Evolutionary conservation across 2,797 vertebrate genomes (phyloP), one percentile per base, ranked within the genome.

Genomic region (Muscicapa striata): DNA sequence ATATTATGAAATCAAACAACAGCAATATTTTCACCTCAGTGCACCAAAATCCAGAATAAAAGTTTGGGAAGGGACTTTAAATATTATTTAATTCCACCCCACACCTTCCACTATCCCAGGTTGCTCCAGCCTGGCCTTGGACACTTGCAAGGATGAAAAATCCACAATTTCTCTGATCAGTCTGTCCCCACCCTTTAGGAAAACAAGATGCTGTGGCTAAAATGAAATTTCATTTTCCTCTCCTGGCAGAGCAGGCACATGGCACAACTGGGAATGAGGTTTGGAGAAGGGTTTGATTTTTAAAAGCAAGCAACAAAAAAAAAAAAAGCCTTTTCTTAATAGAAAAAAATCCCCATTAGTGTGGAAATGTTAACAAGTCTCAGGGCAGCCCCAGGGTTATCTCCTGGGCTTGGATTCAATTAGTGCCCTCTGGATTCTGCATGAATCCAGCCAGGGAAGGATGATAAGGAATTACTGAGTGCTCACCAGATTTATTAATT

Each of bases 321-420:
- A 23, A 29, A 57, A 57, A n/a, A 10, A 23, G 29, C 9, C n/a
- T 81, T 76, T 84, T 17, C 43, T 77, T 41, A 30, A 68, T 2
- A 75, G 75, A 79, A 84, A 84, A 40, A 72, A 75, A 74, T 19
- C n/a, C 55, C 30, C n/a, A 61, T 92, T 51, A 46, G 23, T 79
- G 54, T 90, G 62, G 46, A 87, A 85, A 91, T 26, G 79, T 68
- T 83, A 81, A 15, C 52, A 43, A 77, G 69, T 16, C 49, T 38
- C 90, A 16, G 9, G 79, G 66, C 62, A 82, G 51, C 59, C 45
- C 48, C 1, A 17, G 74, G 43, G 55, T 55, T 26, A 7, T 36
- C 87, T 84, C 86, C 54, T 29, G 90, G 90, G 89, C 9, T 48
- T 64, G 45, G 54, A 90, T 74, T 93, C 92, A 83, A 83, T 80